Evolutionary conservation across 2,888 invertebrate genomes (phyloP).

Genomic region (Cyclophora punctaria): DNA sequence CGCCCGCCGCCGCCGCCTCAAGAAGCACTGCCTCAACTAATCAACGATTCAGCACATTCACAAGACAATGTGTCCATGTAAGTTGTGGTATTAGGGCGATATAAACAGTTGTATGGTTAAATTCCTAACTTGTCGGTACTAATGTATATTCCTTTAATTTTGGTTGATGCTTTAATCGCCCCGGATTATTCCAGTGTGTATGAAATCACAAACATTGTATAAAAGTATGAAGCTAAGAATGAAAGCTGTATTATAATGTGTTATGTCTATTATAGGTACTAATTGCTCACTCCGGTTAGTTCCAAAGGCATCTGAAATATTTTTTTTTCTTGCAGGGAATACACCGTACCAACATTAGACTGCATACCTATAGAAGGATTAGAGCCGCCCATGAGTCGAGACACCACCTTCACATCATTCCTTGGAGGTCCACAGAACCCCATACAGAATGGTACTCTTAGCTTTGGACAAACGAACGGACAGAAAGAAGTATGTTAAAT

Average conservation of each 20-base stretch:
- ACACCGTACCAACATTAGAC: slow-evolving; percentile 65
- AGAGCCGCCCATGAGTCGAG: slow-evolving; percentile 68
- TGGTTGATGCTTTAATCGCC: too few relatives aligned
- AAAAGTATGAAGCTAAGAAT: too few relatives aligned
- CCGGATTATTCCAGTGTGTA: too few relatives aligned
- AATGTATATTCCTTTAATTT: too few relatives aligned
- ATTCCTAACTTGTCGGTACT: too few relatives aligned
- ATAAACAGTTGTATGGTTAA: too few relatives aligned
- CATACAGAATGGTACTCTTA: slow-evolving; percentile 41
- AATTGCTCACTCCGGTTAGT: too few relatives aligned
- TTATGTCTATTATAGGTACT: too few relatives aligned
- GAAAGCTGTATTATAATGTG: too few relatives aligned
- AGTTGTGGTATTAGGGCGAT: slow-evolving; percentile 18
- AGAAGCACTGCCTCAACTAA: slow-evolving; percentile 39
- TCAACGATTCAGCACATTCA: slow-evolving; percentile 48
- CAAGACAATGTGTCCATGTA: slow-evolving; percentile 69
- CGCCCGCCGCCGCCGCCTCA: slow-evolving; percentile 58
- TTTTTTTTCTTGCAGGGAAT: slow-evolving; percentile 47
- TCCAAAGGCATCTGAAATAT: background rate
- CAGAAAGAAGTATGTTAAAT: slow-evolving; percentile 28
- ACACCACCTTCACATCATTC: slow-evolving; percentile 71
- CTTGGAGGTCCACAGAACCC: slow-evolving; percentile 56
- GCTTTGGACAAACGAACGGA: slow-evolving; percentile 33
- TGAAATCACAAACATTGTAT: too few relatives aligned
- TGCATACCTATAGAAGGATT: slow-evolving; percentile 67